Evolutionary conservation across 2,888 invertebrate genomes (phyloP), one percentile per base, ranked within the genome.

Genomic region (Oscheius sp.): DNA sequence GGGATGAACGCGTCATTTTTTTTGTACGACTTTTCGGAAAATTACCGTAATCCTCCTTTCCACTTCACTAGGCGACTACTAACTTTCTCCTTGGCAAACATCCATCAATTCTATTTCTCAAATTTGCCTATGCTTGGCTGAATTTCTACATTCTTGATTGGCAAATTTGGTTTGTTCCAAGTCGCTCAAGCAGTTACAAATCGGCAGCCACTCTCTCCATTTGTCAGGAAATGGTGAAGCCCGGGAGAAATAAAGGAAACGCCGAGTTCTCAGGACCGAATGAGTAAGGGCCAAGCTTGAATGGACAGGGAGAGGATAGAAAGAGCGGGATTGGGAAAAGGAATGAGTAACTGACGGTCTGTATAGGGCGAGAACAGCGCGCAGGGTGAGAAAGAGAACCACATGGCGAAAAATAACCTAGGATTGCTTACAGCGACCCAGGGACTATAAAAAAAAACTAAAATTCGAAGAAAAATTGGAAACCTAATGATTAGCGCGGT

Each of bases 81-180:
- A 35, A 9, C 35, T 35, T 9, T 35, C 18, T 13, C 49, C 29
- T n/a, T 27, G 58, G 18, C 58, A 58, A 58, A 58, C 58, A 61
- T 18, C 35, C 61, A 49, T 49, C n/a, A 66, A 66, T 66, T 66
- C 66, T 52, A 66, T 66, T 66, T 66, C 66, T 66, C 66, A 66
- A 66, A 66, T 49, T 66, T 49, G 21, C 52, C 27, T 49, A 66
- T 35, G 66, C 29, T 49, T 52, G 29, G 18, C 25, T 29, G 52
- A 66, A 46, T 66, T 66, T 66, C 49, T 49, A 66, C 66, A 21
- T 25, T 66, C 66, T 66, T 66, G 66, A 66, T 66, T 66, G 66
- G 29, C 66, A 66, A 66, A 66, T 66, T 66, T 29, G 66, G 66
- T 66, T 66, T 66, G 66, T 66, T 49, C 66, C 25, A 21, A 29